A percentile compares a stretch with the other conserved stretches of the same genome.
Conservation (phyloP, 2,888 invertebrate species). For the Suillia variegata region DNA sequence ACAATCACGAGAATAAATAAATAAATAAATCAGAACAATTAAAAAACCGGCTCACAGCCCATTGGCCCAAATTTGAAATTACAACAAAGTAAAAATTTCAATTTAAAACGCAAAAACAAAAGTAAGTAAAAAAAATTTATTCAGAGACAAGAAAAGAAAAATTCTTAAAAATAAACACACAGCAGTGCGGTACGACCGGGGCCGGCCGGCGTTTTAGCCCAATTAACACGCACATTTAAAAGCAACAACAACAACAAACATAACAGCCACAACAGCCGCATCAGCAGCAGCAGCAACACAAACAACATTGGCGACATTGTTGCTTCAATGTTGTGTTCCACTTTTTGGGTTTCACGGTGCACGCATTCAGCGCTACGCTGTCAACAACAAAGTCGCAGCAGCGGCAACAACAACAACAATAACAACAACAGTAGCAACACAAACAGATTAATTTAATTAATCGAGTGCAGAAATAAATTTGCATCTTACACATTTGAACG, state of each 20-base stretch:
- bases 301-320: slow-evolving; percentile 7
- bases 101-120: neutral
- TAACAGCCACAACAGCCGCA: no score
- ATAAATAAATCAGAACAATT: slow-evolving; percentile 6
- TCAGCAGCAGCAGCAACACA: no score
- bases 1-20: slow-evolving; percentile 8
- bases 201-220: slow-evolving; percentile 59
- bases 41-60: neutral
- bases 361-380: neutral
- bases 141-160: no score
- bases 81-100: no score
- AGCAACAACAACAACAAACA: no score
- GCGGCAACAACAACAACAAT: slow-evolving; percentile 1
- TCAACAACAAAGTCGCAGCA: neutral
- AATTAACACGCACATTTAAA: slow-evolving; percentile 48
- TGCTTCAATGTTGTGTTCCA: slow-evolving; percentile 3
- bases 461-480: no score
- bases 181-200: no score
- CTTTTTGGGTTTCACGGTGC: neutral
- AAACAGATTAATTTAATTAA: slow-evolving; percentile 5
- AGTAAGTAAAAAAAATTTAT: no score
- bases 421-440: neutral
- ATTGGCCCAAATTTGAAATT: no score
- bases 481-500: no score
- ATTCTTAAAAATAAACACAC: no score